Base-by-base conservation (phyloP, 2,797 vertebrate genomes). In the Sebastes diploproa region DNA sequence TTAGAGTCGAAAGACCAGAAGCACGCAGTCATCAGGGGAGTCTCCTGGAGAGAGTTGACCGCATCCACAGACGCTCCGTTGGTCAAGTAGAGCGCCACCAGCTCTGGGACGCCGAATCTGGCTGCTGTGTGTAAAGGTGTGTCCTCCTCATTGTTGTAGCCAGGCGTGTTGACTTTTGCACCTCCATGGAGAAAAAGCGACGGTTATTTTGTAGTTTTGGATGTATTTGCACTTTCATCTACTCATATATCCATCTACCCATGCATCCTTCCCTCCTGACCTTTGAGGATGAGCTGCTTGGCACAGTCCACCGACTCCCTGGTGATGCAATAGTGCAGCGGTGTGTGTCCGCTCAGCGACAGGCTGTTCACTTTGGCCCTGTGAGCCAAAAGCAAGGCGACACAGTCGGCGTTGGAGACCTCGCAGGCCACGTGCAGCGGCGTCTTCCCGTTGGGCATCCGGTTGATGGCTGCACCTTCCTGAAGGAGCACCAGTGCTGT, bases 351-450 rank as follows among this genome's bases (percentile, higher is more conserved):
- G 0, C 98, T 98, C 83, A 98, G 92, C 0, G 98, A 97, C 81
- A 96, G 89, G 66, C 95, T 94, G 88, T 98, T 97, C 80, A 98
- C 91, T 81, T 96, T 97, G 2, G 98, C 97, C 1, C 96, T 96
- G 0, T 96, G 95, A 71, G 91, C 95, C 86, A 98, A 92, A 5
- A 99, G 97, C 81, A 98, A 82, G 67, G 94, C 93, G 78, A 97
- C 96, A 1, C 95, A 97, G 66, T 98, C 96, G 0, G 92, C 77
- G 9, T 97, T 96, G 71, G 96, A 96, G 34, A 92, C 91, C 67
- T 97, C 95, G 62, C 98, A 99, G 6, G 98, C 98, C 55, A 99
- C 93, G 0, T 99, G 98, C 82, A 99, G 96, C 0, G 98, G 97
- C 0, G 98, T 97, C 94, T 99, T 99, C 55, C 98, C 98, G 0